Percentiles rank a stretch among this genome's conserved stretches.
Evolutionary conservation across 2,797 vertebrate species (phyloP).

Genomic region (Xenops minutus): DNA sequence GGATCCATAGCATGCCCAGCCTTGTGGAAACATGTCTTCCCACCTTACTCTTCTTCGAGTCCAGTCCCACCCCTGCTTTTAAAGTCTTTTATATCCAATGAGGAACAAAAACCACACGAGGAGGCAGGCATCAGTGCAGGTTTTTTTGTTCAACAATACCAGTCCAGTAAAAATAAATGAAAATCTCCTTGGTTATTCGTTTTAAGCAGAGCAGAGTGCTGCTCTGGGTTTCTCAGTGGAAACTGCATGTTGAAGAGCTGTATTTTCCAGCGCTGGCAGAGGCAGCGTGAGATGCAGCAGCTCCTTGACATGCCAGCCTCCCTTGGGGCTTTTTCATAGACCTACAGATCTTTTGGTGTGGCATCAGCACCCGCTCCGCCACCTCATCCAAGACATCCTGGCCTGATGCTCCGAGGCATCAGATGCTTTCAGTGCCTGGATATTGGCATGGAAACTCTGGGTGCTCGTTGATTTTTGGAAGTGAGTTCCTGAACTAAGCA

Average conservation of each 20-base stretch:
- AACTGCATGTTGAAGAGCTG: neutral
- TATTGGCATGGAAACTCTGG: neutral
- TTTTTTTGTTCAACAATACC: neutral
- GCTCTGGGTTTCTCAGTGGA: neutral
- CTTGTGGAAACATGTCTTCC: neutral
- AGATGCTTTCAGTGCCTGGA: neutral
- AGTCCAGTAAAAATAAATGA: slow-evolving; percentile 43
- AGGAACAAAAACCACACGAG: neutral
- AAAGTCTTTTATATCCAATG: neutral
- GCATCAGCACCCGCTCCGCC: accelerated
- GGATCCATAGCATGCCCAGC: accelerated
- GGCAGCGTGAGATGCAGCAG: neutral
- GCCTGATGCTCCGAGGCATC: neutral
- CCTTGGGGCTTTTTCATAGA: neutral
- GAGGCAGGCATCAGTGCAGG: neutral
- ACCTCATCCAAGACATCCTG: neutral
- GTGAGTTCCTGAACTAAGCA: neutral
- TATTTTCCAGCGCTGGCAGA: slow-evolving; percentile 13
- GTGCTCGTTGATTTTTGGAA: neutral
- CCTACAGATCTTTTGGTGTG: neutral
- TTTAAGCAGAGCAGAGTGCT: neutral
- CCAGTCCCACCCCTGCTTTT: neutral
- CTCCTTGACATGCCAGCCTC: neutral
- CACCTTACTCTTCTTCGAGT: neutral
- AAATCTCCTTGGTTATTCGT: slow-evolving; percentile 23